A percentile compares a stretch with the other conserved stretches of the same genome.
Evolutionary conservation across 2,888 invertebrate species (phyloP).

Genomic region (Mystacides longicornis): DNA sequence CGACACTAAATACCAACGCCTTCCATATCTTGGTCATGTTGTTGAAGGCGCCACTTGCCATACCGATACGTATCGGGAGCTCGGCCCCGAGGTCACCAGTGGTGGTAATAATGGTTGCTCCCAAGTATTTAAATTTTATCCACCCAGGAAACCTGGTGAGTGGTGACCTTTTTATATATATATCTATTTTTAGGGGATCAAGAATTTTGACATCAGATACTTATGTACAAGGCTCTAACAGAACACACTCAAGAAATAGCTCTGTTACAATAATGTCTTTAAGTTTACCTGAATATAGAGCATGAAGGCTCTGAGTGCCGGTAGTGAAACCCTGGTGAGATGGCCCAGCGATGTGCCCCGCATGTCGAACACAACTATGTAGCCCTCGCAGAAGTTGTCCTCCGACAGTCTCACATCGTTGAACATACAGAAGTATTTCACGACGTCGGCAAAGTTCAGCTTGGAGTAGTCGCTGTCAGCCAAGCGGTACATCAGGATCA

Average conservation of each 20-base stretch:
- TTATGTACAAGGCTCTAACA: too few species aligned
- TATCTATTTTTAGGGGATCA: too few species aligned
- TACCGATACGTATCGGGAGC: too few species aligned
- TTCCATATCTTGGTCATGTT: too few species aligned
- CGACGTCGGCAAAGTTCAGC: conserved; percentile 55
- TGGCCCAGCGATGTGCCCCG: conserved; percentile 59
- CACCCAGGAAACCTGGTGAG: too few species aligned
- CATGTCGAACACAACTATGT: conserved; percentile 62
- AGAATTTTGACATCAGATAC: too few species aligned
- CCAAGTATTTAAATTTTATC: too few species aligned
- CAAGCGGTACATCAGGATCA: conserved; percentile 53
- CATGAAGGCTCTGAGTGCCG: conserved; percentile 57
- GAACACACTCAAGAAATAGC: neutral
- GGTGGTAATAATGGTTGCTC: too few species aligned
- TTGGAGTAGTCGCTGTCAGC: conserved; percentile 56
- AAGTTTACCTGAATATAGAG: conserved; percentile 55
- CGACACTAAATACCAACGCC: too few species aligned
- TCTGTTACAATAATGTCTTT: neutral
- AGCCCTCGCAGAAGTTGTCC: conserved; percentile 50
- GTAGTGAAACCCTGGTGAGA: conserved; percentile 54
- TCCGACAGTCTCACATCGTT: conserved; percentile 58
- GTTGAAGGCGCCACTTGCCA: too few species aligned
- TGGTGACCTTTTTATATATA: too few species aligned
- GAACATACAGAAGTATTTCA: conserved; percentile 60
- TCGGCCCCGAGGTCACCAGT: too few species aligned